These are phyloP conservation scores for Mormyrus proboscirostris DNA, from an alignment of 2,797 vertebrate species.

Conservation along the genomic window DNA sequence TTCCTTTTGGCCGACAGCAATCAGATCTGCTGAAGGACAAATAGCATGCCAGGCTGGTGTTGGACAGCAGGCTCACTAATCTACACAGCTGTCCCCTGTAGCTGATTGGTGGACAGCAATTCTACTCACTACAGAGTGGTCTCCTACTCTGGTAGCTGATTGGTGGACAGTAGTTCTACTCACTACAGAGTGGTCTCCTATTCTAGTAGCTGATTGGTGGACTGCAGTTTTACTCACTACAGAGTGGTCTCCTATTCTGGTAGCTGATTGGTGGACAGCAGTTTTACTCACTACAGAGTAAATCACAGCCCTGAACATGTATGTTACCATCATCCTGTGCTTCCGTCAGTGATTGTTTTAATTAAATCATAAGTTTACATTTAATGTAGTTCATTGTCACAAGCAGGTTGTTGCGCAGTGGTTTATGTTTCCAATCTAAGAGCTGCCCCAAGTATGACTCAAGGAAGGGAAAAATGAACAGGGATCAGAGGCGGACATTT, in stretches of 20 bases:
- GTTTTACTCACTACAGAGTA: neutral
- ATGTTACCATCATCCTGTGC: neutral
- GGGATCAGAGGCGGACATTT: neutral
- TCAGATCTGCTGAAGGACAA: slow-evolving; percentile 41
- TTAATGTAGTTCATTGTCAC: neutral
- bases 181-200: neutral
- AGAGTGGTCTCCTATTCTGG: neutral
- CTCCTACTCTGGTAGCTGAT: neutral
- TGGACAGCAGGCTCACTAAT: slow-evolving; percentile 39
- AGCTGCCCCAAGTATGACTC: neutral
- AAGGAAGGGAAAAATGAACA: neutral
- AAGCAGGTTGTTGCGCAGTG: neutral
- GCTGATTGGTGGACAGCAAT: neutral
- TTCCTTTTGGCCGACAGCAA: slow-evolving; percentile 60
- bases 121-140: neutral
- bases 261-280: neutral
- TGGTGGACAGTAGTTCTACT: neutral
- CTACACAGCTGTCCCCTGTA: slow-evolving; percentile 29
- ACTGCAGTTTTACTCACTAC: slow-evolving; percentile 35
- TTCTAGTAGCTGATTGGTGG: slow-evolving; percentile 38
- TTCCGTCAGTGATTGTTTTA: neutral
- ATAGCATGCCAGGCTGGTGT: slow-evolving; percentile 46
- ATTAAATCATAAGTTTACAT: neutral
- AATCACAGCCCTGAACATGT: neutral
- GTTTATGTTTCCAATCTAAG: neutral